Evolutionary conservation across 2,113 vertebrate genomes (phyloP), one percentile per base, ranked within the genome.

Genomic region (Actenoides hombroni): DNA sequence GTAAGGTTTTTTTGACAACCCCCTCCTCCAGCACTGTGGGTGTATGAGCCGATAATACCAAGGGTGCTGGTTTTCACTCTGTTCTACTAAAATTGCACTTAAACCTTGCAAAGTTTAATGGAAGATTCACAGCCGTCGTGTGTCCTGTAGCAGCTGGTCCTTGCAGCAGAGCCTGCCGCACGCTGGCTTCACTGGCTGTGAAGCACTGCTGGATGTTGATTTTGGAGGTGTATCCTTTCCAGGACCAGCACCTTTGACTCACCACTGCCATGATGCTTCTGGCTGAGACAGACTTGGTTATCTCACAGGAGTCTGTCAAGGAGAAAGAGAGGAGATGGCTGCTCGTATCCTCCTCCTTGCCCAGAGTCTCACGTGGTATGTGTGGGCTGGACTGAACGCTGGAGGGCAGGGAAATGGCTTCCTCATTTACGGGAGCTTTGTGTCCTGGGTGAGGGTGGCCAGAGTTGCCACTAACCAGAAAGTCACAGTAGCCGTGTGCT

Each of bases 121-220:
- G 74, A 78, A 78, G 28, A 65, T 54, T 88, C 68, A 6, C 49
- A 88, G 90, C 79, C 3, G 0, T 40, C 16, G 70, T 20, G 37
- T 53, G 83, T 57, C 64, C 69, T 16, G n/a, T 54, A 64, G 75
- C 75, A 88, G 57, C 83, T 83, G 76, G 31, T 73, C 33, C 67
- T 76, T 90, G 74, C 51, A 40, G 82, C 80, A 46, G 37, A 35
- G 69, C 51, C 61, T 8, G 5, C 44, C 48, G 11, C 48, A 11
- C 10, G 48, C 48, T n/a, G n/a, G n/a, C n/a, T n/a, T n/a, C n/a
- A n/a, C 48, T 42, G 16, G 40, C 64, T 20, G 18, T 33, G 25
- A 20, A 95, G 94, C 84, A 5, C 65, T 86, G 59, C 63, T 85
- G 61, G 74, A 13, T 92, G 96, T 85, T 97, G 95, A 83, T 90